Conservation (phyloP, 2,113 vertebrate genomes). For the Elachura formosa region DNA sequence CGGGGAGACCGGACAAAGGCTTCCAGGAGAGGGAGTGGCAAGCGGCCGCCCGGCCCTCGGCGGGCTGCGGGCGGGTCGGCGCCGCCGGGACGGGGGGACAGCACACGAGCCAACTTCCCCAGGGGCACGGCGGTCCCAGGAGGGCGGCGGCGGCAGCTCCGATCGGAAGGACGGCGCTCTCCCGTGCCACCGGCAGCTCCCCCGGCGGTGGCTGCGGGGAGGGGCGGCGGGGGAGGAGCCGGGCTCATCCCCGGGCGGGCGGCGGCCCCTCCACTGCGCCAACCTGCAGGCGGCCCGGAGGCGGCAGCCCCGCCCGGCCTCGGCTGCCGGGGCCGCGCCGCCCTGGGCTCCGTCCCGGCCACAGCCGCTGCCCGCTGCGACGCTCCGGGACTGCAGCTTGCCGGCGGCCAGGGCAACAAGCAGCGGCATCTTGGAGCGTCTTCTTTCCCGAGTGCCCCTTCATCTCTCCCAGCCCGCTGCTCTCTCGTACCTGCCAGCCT, state of each 20-base stretch:
- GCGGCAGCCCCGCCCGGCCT: background rate
- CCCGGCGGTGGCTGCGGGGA: background rate
- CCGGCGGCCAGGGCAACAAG: background rate
- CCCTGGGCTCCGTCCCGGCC: background rate
- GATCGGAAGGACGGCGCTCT: background rate
- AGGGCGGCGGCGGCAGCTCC: background rate
- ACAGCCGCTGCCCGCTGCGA: background rate
- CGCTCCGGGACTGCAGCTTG: background rate
- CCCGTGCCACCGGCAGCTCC: background rate
- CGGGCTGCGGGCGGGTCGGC: background rate
- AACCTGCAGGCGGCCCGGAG: constrained; percentile 57
- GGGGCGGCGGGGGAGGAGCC: background rate
- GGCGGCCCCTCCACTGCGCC: constrained; percentile 67
- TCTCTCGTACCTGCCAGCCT: background rate
- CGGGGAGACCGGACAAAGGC: background rate
- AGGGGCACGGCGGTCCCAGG: background rate
- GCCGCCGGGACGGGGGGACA: background rate
- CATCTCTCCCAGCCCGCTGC: background rate
- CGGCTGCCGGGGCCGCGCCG: constrained; percentile 12
- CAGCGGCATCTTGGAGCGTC: background rate
- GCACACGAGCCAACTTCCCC: background rate
- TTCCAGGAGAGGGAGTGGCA: background rate
- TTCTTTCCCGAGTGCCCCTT: background rate
- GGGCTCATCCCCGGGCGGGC: background rate
- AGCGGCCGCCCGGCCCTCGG: background rate